Evolutionary conservation across 2,888 invertebrate species (phyloP), one percentile per base, ranked within the genome.

Genomic region (Eristalis arbustorum): DNA sequence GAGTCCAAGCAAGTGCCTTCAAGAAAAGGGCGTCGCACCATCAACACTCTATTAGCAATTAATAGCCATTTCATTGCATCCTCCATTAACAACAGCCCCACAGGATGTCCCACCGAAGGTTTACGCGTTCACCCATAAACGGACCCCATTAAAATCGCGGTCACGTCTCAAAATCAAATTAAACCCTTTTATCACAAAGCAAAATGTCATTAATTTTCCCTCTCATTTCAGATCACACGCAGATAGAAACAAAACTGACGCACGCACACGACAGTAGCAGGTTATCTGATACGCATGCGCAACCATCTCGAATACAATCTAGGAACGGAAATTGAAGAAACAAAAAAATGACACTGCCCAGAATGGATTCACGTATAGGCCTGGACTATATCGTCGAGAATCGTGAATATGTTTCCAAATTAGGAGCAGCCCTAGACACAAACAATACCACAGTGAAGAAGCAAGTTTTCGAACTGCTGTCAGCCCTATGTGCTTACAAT

Each of bases 351-450:
- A 88, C 88, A 18, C 81, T 88, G 79, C 89, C 84, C 72, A 93
- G 90, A 91, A 97, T 98, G 97, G 98, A 98, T 94, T 97, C 98
- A 92, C 96, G 97, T 91, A 96, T 98, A 93, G 98, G 98, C 90
- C 95, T 98, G 93, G 98, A 98, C 94, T 98, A 97, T 93, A 97
- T 98, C 92, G 97, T 98, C 89, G 97, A 98, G 93, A 97, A 98
- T 94, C 96, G 96, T 89, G 98, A 98, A 93, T 98, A 98, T 93
- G 96, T 97, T 90, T 95, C 95, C 90, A 98, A 98, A 93, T 95
- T 98, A 90, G 97, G 98, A 71, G 96, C 97, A 93, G 98, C 98
- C 89, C 94, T 98, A 93, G 97, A 98, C 92, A 98, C 98, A 59
- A 96, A 95, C 89, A 98, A 98, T 91, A 95, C 96, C 73, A 96